A percentile compares a stretch with the other conserved stretches of the same genome.
Evolutionary conservation across 2,888 invertebrate genomes (phyloP).

Genomic region (Drosophila neotestacea): DNA sequence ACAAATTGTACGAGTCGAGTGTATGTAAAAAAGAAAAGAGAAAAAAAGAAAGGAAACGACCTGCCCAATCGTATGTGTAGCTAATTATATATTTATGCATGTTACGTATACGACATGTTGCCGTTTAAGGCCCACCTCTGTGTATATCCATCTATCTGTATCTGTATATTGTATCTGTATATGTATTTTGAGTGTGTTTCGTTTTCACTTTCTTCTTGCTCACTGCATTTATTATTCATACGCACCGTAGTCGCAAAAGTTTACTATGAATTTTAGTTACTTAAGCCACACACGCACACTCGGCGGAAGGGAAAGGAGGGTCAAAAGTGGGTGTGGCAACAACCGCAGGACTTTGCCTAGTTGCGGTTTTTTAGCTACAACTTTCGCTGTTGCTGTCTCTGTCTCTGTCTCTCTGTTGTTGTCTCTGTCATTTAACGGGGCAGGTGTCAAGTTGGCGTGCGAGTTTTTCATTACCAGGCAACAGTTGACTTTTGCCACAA

Average conservation of each 20-base stretch:
- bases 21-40: no score
- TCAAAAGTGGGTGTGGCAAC: background rate
- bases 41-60: slow-evolving; percentile 10
- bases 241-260: slow-evolving; percentile 53
- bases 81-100: slow-evolving; percentile 53
- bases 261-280: slow-evolving; percentile 60
- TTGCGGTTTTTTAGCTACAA: slow-evolving; percentile 49
- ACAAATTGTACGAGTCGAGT: slow-evolving; percentile 3
- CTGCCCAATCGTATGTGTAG: slow-evolving; percentile 32
- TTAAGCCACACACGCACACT: slow-evolving; percentile 30
- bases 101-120: slow-evolving; percentile 40
- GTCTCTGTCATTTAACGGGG: slow-evolving; percentile 12
- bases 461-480: slow-evolving; percentile 65
- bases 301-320: background rate
- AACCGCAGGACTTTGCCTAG: slow-evolving; percentile 49
- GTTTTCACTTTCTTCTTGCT: slow-evolving; percentile 38
- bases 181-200: slow-evolving; percentile 26
- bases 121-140: slow-evolving; percentile 15
- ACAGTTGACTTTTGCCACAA: slow-evolving; percentile 62
- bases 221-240: slow-evolving; percentile 70
- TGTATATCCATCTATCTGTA: slow-evolving; percentile 12
- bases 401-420: background rate
- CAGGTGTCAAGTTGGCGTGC: slow-evolving; percentile 76
- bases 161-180: slow-evolving; percentile 15
- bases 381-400: slow-evolving; percentile 24